Conservation (phyloP, 2,797 vertebrate species). For the Bovichtus diacanthus region DNA sequence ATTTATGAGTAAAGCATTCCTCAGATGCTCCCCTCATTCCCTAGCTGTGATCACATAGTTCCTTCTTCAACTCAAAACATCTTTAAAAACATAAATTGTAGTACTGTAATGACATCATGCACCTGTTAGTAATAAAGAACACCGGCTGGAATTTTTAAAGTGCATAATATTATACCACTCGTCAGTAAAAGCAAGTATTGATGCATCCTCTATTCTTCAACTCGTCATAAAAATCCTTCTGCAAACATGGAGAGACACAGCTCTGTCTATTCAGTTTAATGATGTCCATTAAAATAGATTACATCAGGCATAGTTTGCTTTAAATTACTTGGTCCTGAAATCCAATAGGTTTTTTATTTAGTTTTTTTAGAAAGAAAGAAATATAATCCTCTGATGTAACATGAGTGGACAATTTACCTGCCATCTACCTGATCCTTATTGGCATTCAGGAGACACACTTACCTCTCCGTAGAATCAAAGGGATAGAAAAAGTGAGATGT, state of each 20-base stretch:
- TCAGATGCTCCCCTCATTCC: conserved; percentile 27
- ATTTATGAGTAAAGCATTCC: conserved; percentile 43
- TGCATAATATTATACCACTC: conserved; percentile 32
- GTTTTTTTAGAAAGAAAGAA: no score
- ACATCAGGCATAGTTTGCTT: conserved; percentile 49
- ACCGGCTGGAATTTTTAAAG: conserved; percentile 38
- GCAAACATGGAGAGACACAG: conserved; percentile 35
- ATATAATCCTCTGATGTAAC: conserved; percentile 43
- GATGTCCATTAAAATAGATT: conserved; percentile 60
- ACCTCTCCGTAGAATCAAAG: conserved; percentile 45
- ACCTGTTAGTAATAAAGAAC: conserved; percentile 49
- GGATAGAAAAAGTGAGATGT: conserved; percentile 13
- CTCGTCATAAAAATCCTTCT: conserved; percentile 48
- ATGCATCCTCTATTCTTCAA: conserved; percentile 42
- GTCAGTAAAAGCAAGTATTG: conserved; percentile 48
- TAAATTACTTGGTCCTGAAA: conserved; percentile 61
- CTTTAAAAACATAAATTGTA: conserved; percentile 6
- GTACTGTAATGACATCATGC: conserved; percentile 44
- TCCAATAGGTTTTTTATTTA: conserved; percentile 49
- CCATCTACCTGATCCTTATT: conserved; percentile 42
- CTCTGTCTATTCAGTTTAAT: conserved; percentile 56
- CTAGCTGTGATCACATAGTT: conserved; percentile 23
- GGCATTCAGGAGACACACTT: conserved; percentile 55
- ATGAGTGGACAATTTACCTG: conserved; percentile 54
- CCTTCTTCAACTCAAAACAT: conserved; percentile 24